A percentile compares a stretch with the other conserved stretches of the same genome.
Evolutionary conservation across 2,113 vertebrate genomes (phyloP).

Genomic region (Chamaea fasciata): DNA sequence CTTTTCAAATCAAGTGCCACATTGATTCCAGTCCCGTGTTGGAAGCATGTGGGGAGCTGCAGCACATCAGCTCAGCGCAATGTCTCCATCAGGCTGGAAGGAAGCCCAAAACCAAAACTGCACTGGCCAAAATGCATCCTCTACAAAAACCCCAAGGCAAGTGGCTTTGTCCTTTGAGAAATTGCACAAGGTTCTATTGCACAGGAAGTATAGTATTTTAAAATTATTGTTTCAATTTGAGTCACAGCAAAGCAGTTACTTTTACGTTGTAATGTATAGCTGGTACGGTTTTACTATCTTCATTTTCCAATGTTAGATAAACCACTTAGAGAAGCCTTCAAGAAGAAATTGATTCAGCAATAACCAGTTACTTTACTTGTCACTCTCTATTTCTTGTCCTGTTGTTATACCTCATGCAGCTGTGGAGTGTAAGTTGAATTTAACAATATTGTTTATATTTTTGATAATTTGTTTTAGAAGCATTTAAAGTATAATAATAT

Average conservation of each 20-base stretch:
- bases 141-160: slow-evolving; percentile 85
- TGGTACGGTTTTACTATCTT: not conserved
- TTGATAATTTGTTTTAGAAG: not conserved
- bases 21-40: slow-evolving; percentile 59
- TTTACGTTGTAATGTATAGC: not conserved
- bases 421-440: not conserved
- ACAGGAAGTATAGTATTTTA: not conserved
- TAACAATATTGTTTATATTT: not conserved
- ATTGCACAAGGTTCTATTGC: not conserved
- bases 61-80: slow-evolving; percentile 47
- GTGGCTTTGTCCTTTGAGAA: not conserved
- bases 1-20: slow-evolving; percentile 73
- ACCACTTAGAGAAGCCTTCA: not conserved
- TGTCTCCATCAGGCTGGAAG: slow-evolving; percentile 74
- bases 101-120: slow-evolving; percentile 68
- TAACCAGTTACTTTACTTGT: not conserved
- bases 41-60: slow-evolving; percentile 57
- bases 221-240: not conserved
- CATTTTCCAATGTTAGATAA: not conserved
- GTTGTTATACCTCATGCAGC: not conserved
- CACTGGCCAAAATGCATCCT: slow-evolving; percentile 65
- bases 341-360: not conserved
- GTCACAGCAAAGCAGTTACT: not conserved
- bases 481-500: not conserved
- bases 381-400: not conserved